Percentiles rank a stretch among this genome's conserved stretches.
Evolutionary conservation across 2,113 vertebrate genomes (phyloP).

Genomic region (Anguilla rostrata): DNA sequence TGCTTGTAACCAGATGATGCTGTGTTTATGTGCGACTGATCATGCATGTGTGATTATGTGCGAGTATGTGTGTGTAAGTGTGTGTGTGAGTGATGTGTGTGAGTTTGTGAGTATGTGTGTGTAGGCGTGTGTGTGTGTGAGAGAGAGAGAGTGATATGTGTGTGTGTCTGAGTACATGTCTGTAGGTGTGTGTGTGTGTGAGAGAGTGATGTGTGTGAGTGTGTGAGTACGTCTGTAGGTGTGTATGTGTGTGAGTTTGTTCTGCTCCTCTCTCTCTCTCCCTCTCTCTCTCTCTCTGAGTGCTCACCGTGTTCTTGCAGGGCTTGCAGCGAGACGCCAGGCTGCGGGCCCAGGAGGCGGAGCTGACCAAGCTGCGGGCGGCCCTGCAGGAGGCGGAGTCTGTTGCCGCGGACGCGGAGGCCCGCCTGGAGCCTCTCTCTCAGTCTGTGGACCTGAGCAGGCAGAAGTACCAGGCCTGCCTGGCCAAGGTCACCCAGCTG

Average conservation of each 20-base stretch:
- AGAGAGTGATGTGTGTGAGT: neutral
- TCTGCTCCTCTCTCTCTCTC: neutral
- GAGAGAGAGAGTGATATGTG: too few species aligned
- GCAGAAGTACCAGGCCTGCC: constrained; percentile 67
- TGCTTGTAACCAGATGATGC: too few species aligned
- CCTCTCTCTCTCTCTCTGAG: neutral
- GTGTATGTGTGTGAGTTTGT: neutral
- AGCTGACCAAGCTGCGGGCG: constrained; percentile 42
- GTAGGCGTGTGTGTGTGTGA: neutral
- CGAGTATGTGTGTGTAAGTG: neutral
- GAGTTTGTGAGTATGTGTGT: neutral
- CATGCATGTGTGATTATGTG: neutral
- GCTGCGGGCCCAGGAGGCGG: constrained; percentile 52
- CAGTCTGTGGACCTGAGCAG: constrained; percentile 63
- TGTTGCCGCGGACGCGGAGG: constrained; percentile 49
- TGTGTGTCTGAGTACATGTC: neutral
- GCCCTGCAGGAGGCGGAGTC: constrained; percentile 56
- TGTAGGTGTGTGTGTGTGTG: too few species aligned
- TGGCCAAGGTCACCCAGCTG: constrained; percentile 61
- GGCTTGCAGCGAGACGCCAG: constrained; percentile 58
- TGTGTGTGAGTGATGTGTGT: neutral
- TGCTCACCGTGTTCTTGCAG: constrained; percentile 41
- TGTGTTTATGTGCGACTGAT: neutral
- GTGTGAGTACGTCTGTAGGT: neutral
- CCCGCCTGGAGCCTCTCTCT: constrained; percentile 55